Base-by-base conservation (phyloP, 2,797 vertebrate genomes). In the Tadarida brasiliensis region DNA sequence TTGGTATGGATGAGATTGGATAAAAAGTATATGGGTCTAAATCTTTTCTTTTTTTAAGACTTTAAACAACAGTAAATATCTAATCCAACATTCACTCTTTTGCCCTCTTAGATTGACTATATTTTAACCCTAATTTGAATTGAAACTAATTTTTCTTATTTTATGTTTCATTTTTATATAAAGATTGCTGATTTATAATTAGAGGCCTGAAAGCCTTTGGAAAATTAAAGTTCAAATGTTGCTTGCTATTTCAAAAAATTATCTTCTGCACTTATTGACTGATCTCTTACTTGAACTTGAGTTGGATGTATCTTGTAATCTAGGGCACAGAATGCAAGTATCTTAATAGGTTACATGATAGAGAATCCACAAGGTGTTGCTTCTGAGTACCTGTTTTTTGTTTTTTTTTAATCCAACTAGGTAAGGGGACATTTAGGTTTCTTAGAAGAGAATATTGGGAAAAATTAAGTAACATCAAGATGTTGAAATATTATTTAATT, bases 121-220 rank as follows among this genome's bases (percentile, higher is more conserved):
- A 65, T 82, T 94, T 93, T 86, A 89, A 93, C 30, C 3, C 81
- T 91, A 77, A 92, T 90, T 91, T 96, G 70, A 89, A 77, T 61
- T 73, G 22, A 91, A 93, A n/a, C 7, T 90, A 8, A 51, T 44
- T 87, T 95, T 87, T 84, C 22, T 87, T 20, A 49, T 63, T 86
- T 84, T 76, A 68, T 82, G 28, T 76, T 47, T 74, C 51, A 54
- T 80, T 96, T 96, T 87, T 92, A 67, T 90, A 57, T 71, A 57
- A 84, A 85, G 22, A 19, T 81, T 68, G 6, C 30, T 57, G 47
- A 56, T 92, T 96, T 92, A 71, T 95, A 63, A 59, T 49, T 92
- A 90, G 85, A 89, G n/a, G 47, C 56, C 5, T 49, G 24, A 82
- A 87, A 92, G 57, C 17, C 44, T 88, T 92, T 88, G 39, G n/a